Percentiles rank a stretch among this genome's conserved stretches.
These are phyloP conservation scores for Montipora efflorescens DNA, from an alignment of 64 coral and sea anemone genomes.

Conservation along the genomic window DNA sequence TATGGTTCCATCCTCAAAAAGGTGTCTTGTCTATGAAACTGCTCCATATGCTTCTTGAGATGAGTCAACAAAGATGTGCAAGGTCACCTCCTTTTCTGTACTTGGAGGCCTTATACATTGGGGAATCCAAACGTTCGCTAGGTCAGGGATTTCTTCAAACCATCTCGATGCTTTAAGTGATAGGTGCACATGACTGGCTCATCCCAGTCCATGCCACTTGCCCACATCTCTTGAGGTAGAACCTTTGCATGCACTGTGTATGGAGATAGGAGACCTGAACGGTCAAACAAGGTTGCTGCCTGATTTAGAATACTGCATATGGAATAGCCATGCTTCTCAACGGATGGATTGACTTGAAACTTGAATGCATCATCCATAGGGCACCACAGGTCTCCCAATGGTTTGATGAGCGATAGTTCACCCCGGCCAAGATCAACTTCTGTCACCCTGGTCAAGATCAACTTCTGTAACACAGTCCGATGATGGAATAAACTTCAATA, in stretches of 20 bases:
- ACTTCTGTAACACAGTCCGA: conserved; percentile 29
- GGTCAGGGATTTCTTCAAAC: not conserved
- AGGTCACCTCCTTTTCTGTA: not conserved
- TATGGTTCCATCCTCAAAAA: not conserved
- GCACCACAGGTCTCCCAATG: not conserved
- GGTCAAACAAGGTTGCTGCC: conserved; percentile 51
- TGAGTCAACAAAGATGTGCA: not conserved
- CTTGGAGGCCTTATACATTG: conserved; percentile 7
- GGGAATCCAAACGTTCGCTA: not conserved
- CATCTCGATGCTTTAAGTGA: not conserved
- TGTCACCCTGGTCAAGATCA: not conserved
- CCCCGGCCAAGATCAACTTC: conserved; percentile 5
- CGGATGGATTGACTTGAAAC: conserved; percentile 9
- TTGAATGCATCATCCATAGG: not conserved
- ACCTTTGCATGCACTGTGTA: not conserved
- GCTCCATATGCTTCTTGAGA: not conserved
- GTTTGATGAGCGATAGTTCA: not conserved
- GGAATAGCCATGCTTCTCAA: not conserved
- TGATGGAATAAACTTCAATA: not conserved
- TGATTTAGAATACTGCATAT: not conserved
- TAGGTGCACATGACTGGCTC: not conserved
- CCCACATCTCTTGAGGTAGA: conserved; percentile 28
- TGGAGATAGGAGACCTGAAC: conserved; percentile 28
- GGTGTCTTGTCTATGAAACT: not conserved
- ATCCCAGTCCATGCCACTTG: conserved; percentile 49